Conservation (phyloP, 2,113 vertebrate species). For the Lepus timidus region DNA sequence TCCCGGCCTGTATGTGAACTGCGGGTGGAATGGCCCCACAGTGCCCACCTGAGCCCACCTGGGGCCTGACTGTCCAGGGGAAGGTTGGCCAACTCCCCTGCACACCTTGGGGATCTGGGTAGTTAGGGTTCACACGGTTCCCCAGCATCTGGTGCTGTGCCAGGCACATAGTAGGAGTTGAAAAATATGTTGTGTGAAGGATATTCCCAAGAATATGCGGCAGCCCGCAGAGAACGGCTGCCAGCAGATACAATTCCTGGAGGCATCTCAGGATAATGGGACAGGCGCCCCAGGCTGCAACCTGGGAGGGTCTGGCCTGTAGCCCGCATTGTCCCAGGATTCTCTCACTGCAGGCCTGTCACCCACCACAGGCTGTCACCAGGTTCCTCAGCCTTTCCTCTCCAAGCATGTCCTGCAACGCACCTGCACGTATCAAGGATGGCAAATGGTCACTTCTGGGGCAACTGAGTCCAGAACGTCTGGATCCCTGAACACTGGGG, state of each 20-base stretch:
- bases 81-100: not conserved
- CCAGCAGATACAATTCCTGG: not conserved
- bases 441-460: not conserved
- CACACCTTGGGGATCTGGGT: not conserved
- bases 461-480: not conserved
- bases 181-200: not conserved
- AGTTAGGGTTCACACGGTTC: not conserved
- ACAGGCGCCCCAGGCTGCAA: not conserved
- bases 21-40: fast-evolving
- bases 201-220: not conserved
- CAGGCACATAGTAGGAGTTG: not conserved
- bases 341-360: not conserved
- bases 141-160: not conserved
- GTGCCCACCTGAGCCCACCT: not conserved
- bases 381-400: not conserved
- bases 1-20: not conserved
- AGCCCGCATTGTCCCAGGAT: not conserved
- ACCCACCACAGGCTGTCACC: not conserved
- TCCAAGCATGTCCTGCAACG: not conserved
- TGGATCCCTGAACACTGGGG: not conserved
- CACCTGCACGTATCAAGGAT: not conserved
- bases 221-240: not conserved
- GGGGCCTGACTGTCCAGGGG: not conserved
- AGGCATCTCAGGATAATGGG: not conserved
- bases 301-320: not conserved